A percentile compares a stretch with the other conserved stretches of the same genome.
These are phyloP conservation scores for Orbicella faveolata DNA, from an alignment of 64 coral and sea anemone genomes.

Conservation along the genomic window DNA sequence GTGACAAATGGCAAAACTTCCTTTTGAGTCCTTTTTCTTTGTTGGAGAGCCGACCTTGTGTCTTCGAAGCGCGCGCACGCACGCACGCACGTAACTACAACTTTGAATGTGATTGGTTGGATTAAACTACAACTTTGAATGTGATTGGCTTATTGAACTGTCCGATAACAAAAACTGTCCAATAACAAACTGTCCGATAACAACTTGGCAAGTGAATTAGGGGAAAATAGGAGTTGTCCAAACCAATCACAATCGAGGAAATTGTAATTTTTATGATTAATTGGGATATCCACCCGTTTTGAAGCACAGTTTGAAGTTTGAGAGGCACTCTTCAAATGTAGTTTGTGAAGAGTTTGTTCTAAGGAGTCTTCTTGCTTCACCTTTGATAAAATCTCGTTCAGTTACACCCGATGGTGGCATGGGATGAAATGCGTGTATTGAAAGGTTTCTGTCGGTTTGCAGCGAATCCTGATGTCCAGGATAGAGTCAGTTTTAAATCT, in stretches of 20 bases:
- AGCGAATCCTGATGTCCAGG: slow-evolving; percentile 18
- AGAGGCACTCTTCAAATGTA: not conserved
- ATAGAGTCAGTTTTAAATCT: slow-evolving; percentile 24
- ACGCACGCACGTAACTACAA: not conserved
- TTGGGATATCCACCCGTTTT: slow-evolving; percentile 8
- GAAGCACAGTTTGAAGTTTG: not conserved
- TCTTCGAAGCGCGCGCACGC: not conserved
- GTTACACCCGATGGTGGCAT: not conserved
- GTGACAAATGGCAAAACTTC: not conserved
- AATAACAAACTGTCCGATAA: no score
- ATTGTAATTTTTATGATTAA: not conserved
- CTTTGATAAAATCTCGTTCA: slow-evolving; percentile 12
- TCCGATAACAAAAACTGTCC: no score
- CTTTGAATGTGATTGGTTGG: no score
- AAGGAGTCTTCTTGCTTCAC: slow-evolving; percentile 14
- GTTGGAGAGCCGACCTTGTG: not conserved
- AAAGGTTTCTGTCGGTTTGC: slow-evolving; percentile 41
- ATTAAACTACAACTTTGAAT: no score
- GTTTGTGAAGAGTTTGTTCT: slow-evolving; percentile 40
- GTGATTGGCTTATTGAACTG: no score
- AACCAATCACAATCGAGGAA: no score
- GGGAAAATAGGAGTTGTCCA: no score
- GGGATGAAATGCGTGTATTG: slow-evolving; percentile 7
- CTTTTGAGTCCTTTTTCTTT: not conserved
- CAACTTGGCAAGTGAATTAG: no score